Base-by-base conservation (phyloP, 2,797 vertebrate species). In the Sandelia bainsii region DNA sequence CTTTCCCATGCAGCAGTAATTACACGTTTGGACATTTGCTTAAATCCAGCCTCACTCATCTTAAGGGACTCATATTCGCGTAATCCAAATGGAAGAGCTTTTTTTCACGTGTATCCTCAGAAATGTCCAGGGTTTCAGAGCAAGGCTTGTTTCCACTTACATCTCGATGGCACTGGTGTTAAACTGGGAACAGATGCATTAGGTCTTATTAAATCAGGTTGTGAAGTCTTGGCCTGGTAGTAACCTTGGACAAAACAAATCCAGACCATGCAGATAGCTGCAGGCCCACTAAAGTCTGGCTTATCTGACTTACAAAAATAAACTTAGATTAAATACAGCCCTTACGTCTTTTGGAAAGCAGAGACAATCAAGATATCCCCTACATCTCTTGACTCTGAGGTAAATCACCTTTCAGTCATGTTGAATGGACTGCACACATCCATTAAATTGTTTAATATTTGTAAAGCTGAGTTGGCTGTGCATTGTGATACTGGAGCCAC, bases 181-280 rank as follows among this genome's bases (percentile, higher is more conserved):
- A 91, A 91, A 91, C 62, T 45, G 63, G 63, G 79, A 91, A 70
- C 86, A 90, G 84, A 88, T 88, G 85, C 79, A 83, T 51, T 66
- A 57, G 65, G 60, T 77, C 69, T 83, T 85, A 82, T 91, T 91
- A 91, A 91, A 91, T 90, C 85, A 86, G 67, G 53, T 81, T 81
- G 75, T 81, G 66, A 87, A 87, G 79, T 72, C 62, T 72, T 90
- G 86, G 52, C 81, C 83, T 52, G 49, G 52, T 64, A 25, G 57
- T 84, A 84, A 87, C 83, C 81, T 85, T 66, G n/a, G 42, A 62
- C 59, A 84, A 76, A 91, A 84, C 62, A 81, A 82, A 86, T 57
- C 71, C 85, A 86, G 80, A 80, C 74, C 70, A 20, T 52, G 54
- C 44, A 69, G 65, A 83, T 63, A 72, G 54, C 66, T 37, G 42